Evolutionary conservation across 2,797 vertebrate genomes (phyloP), one percentile per base, ranked within the genome.

Genomic region (Gallinago solitaria): DNA sequence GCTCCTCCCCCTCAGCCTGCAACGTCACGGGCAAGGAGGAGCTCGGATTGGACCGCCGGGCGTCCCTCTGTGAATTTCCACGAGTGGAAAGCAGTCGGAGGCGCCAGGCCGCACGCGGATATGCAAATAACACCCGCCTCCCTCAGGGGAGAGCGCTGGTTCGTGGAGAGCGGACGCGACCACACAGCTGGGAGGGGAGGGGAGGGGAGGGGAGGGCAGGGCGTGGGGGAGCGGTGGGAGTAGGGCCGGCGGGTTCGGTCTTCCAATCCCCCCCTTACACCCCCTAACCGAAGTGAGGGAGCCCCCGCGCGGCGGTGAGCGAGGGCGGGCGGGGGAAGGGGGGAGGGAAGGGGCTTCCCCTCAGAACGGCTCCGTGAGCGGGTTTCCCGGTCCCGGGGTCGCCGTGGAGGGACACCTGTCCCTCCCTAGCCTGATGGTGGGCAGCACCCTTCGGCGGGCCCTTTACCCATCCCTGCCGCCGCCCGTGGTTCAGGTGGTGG

Each of bases 1-100:
- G 50, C 59, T 17, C 50, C 83, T 6, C 91, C 80, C 5, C 1
- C 0, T 2, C 14, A 4, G 0, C 19, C 1, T 1, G 0, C 0
- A 0, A 9, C 85, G 76, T 85, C 86, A 60, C 16, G 12, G 11
- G 11, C 5, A 28, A 28, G 50, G 50, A 15, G 27, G 50, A 27
- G 15, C 50, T 2, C 1, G 8, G 57, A 91, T 71, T 95, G 92
- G 95, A 0, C 27, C 0, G 4, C 0, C 13, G 2, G 20, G 11
- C 8, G 12, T 30, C 32, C 33, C 12, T 33, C 57, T 2, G 74
- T 0, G 2, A 12, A 6, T 28, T 24, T n/a, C 16, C 90, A 11
- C 82, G 51, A 78, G 9, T 69, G 28, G 73, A 69, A 2, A 3
- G 1, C 1, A 16, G 30, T 0, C 18, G 47, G 61, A 4, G 32